Evolutionary conservation across 2,113 vertebrate genomes (phyloP), one percentile per base, ranked within the genome.

Genomic region (Corvus cornix): DNA sequence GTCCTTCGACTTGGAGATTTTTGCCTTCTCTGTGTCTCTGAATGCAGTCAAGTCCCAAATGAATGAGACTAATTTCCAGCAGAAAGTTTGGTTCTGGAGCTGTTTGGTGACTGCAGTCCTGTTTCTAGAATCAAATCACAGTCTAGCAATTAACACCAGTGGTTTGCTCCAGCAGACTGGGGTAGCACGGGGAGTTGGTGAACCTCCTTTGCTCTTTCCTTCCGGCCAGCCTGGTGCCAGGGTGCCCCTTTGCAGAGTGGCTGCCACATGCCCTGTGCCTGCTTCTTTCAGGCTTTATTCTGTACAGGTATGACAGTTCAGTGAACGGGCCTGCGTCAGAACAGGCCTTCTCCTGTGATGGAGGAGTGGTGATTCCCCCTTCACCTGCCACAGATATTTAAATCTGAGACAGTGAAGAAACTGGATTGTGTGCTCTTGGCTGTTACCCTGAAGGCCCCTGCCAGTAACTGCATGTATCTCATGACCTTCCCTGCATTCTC

Each of bases 401-500:
- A 58, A 11, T 64, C 16, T 43, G 43, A 80, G 86, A 35, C 56
- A 48, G 8, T 46, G 33, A 74, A 83, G 48, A 48, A 53, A 24
- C 6, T 33, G 44, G 8, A 11, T 22, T 51, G 17, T 66, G 63
- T 53, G 37, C n/a, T 16, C 18, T 37, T 8, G 3, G 31, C 67
- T 77, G 33, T 64, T 49, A 37, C 66, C 2, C 0, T 82, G 51
- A 28, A 41, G 30, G n/a, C 26, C 58, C 12, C 24, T 92, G 81
- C 31, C 53, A 46, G 52, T 56, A 72, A 14, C 56, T 63, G 85
- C 64, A 44, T 0, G 0, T 41, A 55, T 55, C 0, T 0, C 13
- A 4, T 3, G 6, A 33, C 75, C 63, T 74, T 43, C 63, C 41
- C 84, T 77, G 35, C 33, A 4, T 48, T 77, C 10, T 87, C 16